phyloP scores from a whole-genome alignment of 1,140 invertebrate genomes.

The Tetraneura akinire region DNA sequence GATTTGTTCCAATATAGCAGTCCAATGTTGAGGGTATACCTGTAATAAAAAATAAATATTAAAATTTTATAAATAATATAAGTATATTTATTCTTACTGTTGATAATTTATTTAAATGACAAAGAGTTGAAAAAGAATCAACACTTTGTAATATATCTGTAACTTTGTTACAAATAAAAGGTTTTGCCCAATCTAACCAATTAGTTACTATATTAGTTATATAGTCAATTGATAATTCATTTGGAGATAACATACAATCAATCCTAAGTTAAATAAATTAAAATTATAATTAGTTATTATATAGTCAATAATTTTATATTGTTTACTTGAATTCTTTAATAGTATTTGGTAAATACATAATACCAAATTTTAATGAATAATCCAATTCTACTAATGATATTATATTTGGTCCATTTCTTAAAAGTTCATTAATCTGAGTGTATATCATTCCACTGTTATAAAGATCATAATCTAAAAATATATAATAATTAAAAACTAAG shows the following conservation, averaged over 20 bases:
- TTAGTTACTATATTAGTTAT: slow-evolving; percentile 45
- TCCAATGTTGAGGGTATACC: slow-evolving; percentile 41
- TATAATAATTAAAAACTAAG: not conserved
- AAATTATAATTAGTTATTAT: not conserved
- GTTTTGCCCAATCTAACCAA: slow-evolving; percentile 38
- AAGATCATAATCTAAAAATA: slow-evolving; percentile 20
- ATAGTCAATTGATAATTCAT: slow-evolving; percentile 28
- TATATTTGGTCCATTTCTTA: slow-evolving; percentile 8
- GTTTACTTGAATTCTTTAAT: slow-evolving; percentile 33
- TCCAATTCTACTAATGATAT: slow-evolving; percentile 40
- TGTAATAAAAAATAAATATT: not conserved
- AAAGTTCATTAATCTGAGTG: not conserved
- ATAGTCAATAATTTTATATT: not conserved
- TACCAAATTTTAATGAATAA: slow-evolving; percentile 48
- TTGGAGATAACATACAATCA: not conserved
- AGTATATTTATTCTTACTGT: not conserved
- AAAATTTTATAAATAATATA: not conserved
- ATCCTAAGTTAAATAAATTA: not conserved
- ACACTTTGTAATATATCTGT: slow-evolving; percentile 1
- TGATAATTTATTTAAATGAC: slow-evolving; percentile 34
- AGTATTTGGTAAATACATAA: slow-evolving; percentile 24
- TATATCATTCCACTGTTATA: slow-evolving; percentile 30
- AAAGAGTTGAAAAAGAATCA: slow-evolving; percentile 18
- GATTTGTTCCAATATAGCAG: slow-evolving; percentile 31
- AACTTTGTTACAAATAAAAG: slow-evolving; percentile 42